These are phyloP conservation scores for Metellina segmentata DNA, from an alignment of 2,888 invertebrate species.

Conservation along the genomic window DNA sequence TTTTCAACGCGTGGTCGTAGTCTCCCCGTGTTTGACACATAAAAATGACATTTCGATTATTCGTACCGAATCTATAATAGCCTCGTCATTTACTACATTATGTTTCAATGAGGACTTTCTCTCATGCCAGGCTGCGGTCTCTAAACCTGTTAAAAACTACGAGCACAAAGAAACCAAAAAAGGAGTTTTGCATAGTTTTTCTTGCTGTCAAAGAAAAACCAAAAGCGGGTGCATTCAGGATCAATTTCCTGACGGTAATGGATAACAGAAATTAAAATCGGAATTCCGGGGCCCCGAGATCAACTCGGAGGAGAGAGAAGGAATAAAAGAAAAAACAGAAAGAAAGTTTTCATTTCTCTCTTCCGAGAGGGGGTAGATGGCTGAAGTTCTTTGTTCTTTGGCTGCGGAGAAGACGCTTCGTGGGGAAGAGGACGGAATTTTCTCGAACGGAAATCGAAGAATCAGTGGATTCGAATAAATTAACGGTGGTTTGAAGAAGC, in stretches of 20 bases:
- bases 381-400: constrained; percentile 58
- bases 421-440: constrained; percentile 29
- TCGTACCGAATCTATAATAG: too few relatives aligned
- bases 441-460: constrained; percentile 65
- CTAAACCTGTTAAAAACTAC: not conserved
- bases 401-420: not conserved
- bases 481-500: constrained; percentile 67
- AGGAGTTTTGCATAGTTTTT: not conserved
- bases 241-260: constrained; percentile 56
- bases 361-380: not conserved
- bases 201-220: constrained; percentile 14
- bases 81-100: too few relatives aligned
- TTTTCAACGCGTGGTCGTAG: too few relatives aligned
- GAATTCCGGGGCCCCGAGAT: constrained; percentile 48
- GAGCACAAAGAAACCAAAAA: not conserved
- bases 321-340: not conserved
- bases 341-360: not conserved
- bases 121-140: not conserved
- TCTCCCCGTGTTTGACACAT: too few relatives aligned
- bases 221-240: constrained; percentile 2
- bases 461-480: constrained; percentile 69
- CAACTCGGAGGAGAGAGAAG: constrained; percentile 18
- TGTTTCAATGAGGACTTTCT: too few relatives aligned
- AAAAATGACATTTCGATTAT: too few relatives aligned
- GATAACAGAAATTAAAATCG: constrained; percentile 61